phyloP scores from a whole-genome alignment of 2,888 invertebrate genomes.

The Rotaria macrura region DNA sequence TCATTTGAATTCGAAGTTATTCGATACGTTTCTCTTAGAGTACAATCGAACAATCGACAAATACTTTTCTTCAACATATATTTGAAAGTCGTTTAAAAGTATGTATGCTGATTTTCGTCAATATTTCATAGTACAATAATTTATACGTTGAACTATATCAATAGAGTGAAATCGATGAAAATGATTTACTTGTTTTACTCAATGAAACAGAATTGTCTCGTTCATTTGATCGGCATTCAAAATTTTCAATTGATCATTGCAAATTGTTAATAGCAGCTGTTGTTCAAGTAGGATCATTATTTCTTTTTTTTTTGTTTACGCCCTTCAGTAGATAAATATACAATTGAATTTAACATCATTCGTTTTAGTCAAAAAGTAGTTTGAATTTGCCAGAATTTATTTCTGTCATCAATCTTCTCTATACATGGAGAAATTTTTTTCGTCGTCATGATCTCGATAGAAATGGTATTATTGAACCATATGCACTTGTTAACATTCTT shows the following conservation, averaged over 20 bases:
- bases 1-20: not conserved
- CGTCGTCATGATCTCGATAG: conserved; percentile 18
- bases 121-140: too few relatives aligned
- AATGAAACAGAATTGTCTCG: not conserved
- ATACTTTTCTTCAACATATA: not conserved
- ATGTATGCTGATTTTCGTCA: not conserved
- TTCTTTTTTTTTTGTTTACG: too few relatives aligned
- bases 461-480: conserved; percentile 16
- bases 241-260: not conserved
- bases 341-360: not conserved
- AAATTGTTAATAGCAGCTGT: not conserved
- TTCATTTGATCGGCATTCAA: conserved; percentile 2
- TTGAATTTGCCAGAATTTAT: not conserved
- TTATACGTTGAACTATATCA: not conserved
- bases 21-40: not conserved
- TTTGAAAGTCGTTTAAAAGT: not conserved
- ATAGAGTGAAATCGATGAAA: conserved; percentile 7
- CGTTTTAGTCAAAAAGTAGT: not conserved
- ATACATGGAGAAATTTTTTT: conserved; percentile 2
- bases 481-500: not conserved
- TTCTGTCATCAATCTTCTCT: not conserved
- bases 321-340: too few relatives aligned
- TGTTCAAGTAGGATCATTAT: not conserved
- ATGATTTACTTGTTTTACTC: not conserved
- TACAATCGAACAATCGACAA: not conserved